Evolutionary conservation across 2,888 invertebrate genomes (phyloP), one percentile per base, ranked within the genome.

Genomic region (Macrophya annulata): DNA sequence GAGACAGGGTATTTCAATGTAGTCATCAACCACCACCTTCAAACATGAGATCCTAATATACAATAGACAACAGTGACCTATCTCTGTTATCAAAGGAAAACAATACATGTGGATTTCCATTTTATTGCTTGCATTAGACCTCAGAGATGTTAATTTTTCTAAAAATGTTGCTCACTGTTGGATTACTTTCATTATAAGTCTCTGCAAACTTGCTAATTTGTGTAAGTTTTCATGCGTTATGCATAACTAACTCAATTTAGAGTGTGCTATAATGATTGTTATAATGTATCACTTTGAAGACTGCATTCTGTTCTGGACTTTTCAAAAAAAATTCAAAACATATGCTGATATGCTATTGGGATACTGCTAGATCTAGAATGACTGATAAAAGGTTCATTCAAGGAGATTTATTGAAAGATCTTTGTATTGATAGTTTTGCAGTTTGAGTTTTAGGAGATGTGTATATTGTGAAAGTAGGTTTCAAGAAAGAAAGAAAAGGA

Each of bases 351-450:
- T 55, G 31, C 8, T 79, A 21, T 59, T 17, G 31, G 79, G 21
- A 48, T 79, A 79, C 48, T 79, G 37, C 17, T 81, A 79, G 25
- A 79, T 79, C 59, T 55, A 79, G 79, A 79, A 31, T 59, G 55
- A 37, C 55, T 59, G 40, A 31, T n/a, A 10, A 79, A 31, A 55
- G 48, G 51, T 59, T 40, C n/a, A 12, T 37, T 17, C 17, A 59
- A 25, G 59, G 25, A 59, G 17, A 79, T 51, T 79, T 79, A 8
- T n/a, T 59, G 62, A 25, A 25, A n/a, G 40, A n/a, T 37, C 43
- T 62, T 81, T 43, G 15, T 81, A 81, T 21, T 62, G 62, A 17
- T 62, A 62, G 17, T 43, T 62, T 43, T 62, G 43, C 81, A 81
- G 43, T 81, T 62, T 21, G 17, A 43, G 59, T 62, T 81, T 43